Conservation (phyloP, 2,888 invertebrate species). For the Cremastinae sp. region DNA sequence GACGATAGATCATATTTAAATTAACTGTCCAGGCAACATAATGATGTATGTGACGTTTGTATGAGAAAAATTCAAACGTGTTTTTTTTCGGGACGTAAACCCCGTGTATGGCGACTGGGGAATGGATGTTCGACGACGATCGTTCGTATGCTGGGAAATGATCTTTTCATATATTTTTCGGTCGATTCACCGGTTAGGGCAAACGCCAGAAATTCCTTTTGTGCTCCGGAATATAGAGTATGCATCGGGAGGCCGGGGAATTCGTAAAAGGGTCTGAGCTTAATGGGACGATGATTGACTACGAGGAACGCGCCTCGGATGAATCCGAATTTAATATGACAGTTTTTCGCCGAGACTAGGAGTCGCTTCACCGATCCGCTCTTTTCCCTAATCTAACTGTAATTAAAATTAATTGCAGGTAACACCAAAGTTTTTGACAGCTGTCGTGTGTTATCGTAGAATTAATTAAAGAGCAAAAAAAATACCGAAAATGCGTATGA, state of each 20-base stretch:
- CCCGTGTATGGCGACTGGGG: constrained; percentile 54
- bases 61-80: too few species aligned
- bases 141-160: constrained; percentile 49
- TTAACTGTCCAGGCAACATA: too few species aligned
- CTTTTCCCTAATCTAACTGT: too few species aligned
- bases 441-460: too few species aligned
- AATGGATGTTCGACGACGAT: constrained; percentile 73
- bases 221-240: constrained; percentile 1
- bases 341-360: not conserved
- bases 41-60: too few species aligned
- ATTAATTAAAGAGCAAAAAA: too few species aligned
- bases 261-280: constrained; percentile 1
- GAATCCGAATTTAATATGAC: not conserved
- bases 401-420: too few species aligned
- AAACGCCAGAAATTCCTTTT: constrained; percentile 21
- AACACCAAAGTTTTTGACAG: too few species aligned
- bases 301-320: not conserved
- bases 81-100: too few species aligned
- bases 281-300: not conserved
- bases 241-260: not conserved
- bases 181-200: not conserved
- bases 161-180: constrained; percentile 1
- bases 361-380: not conserved
- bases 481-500: too few species aligned
- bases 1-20: too few species aligned